phyloP scores from a whole-genome alignment of 2,797 vertebrate species.

The Prunella strophiata region DNA sequence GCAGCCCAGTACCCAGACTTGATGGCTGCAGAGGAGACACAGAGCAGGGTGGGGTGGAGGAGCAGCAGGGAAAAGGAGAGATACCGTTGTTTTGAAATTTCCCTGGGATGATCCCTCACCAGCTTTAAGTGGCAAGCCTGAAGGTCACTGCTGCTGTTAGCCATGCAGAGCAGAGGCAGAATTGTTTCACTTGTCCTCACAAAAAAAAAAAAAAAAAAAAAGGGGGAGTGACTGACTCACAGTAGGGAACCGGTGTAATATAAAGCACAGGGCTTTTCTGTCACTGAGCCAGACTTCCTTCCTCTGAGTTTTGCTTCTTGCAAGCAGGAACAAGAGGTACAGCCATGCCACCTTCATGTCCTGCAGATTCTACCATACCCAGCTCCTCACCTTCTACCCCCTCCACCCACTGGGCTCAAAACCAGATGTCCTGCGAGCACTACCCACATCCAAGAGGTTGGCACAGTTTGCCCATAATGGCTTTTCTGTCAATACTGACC shows the following conservation, averaged over 20 bases:
- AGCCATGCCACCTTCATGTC: background rate
- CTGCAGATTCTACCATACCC: background rate
- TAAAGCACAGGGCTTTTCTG: conserved; percentile 58
- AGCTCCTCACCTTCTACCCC: background rate
- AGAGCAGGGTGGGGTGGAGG: background rate
- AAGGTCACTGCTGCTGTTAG: conserved; percentile 75
- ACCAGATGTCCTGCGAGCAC: background rate
- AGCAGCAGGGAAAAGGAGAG: background rate
- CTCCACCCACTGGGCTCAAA: background rate
- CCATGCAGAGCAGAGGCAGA: conserved; percentile 49
- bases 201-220: background rate
- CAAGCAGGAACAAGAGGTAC: conserved; percentile 38
- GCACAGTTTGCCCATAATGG: background rate
- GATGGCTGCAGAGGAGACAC: background rate
- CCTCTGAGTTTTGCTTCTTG: conserved; percentile 53
- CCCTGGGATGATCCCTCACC: conserved; percentile 53
- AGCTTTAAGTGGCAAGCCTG: conserved; percentile 64
- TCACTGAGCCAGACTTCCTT: conserved; percentile 57
- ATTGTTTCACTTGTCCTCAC: conserved; percentile 48
- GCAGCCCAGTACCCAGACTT: background rate
- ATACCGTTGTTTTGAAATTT: background rate
- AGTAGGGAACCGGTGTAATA: conserved; percentile 51
- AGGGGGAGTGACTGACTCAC: conserved; percentile 40
- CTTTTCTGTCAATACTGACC: background rate
- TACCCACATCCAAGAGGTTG: background rate